Evolutionary conservation across 2,797 vertebrate species (phyloP).

Genomic region (Pseudomugil gertrudae): DNA sequence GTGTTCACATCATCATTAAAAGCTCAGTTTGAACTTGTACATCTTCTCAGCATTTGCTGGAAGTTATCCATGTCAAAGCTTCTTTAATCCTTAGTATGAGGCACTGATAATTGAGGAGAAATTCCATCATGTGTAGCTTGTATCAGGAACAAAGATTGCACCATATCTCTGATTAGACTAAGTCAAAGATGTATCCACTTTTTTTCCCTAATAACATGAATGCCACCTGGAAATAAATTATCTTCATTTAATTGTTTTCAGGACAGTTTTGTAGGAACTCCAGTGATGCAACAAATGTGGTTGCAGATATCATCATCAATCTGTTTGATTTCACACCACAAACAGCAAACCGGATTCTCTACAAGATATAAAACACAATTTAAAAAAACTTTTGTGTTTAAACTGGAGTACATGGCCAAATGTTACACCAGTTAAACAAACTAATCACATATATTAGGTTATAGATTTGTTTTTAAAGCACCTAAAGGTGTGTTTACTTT

Average conservation of each 20-base stretch:
- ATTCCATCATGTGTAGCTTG: background rate
- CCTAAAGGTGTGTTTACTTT: background rate
- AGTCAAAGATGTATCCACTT: background rate
- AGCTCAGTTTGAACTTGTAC: background rate
- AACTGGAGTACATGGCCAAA: slow-evolving; percentile 3
- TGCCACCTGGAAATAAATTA: background rate
- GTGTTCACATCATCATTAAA: background rate
- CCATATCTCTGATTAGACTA: no score
- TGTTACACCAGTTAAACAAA: background rate
- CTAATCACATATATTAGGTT: background rate
- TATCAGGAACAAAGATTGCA: background rate
- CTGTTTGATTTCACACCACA: background rate
- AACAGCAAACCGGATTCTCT: no score
- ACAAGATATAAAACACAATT: no score
- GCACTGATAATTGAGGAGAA: background rate
- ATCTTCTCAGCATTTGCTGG: background rate
- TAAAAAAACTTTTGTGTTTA: slow-evolving; percentile 7
- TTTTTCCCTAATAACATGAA: no score
- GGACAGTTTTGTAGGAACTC: background rate
- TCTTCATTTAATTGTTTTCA: background rate
- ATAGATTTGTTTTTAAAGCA: slow-evolving; percentile 12
- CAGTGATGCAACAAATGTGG: background rate
- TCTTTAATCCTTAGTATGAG: background rate
- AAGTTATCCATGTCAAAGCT: background rate
- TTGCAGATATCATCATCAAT: background rate